Percentiles rank a stretch among this genome's conserved stretches.
Evolutionary conservation across 2,113 vertebrate species (phyloP).

Genomic region (Oncorhynchus tshawytscha): DNA sequence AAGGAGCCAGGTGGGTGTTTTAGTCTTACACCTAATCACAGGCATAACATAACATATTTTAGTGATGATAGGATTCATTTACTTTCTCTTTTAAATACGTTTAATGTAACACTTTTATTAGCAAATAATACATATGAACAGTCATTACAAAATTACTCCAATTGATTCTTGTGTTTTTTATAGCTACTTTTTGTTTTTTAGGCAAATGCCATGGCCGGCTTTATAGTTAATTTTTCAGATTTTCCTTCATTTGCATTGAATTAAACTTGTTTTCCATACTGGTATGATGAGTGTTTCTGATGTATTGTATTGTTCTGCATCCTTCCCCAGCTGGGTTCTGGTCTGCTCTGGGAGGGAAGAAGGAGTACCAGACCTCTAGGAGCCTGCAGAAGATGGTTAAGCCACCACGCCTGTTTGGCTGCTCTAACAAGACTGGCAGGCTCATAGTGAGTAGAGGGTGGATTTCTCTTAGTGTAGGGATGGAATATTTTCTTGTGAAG

Average conservation of each 20-base stretch:
- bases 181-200: background rate
- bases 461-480: background rate
- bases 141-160: too few species aligned
- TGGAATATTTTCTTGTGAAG: background rate
- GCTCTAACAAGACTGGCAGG: slow-evolving; percentile 76
- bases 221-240: too few species aligned
- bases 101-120: too few species aligned
- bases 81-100: too few species aligned
- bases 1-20: slow-evolving; percentile 64
- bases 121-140: too few species aligned
- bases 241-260: background rate
- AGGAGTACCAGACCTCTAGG: slow-evolving; percentile 69
- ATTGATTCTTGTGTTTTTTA: background rate
- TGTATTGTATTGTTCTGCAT: background rate
- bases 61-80: too few species aligned
- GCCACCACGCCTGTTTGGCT: slow-evolving; percentile 68
- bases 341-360: slow-evolving; percentile 70
- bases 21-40: background rate
- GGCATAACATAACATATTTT: too few species aligned
- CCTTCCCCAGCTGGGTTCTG: slow-evolving; percentile 65
- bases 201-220: background rate
- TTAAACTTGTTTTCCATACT: background rate
- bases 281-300: background rate
- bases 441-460: slow-evolving; percentile 61
- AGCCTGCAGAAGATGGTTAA: slow-evolving; percentile 48